A percentile compares a stretch with the other conserved stretches of the same genome.
These are phyloP conservation scores for Scylla paramamosain DNA, from an alignment of 1,140 invertebrate species.

Conservation along the genomic window DNA sequence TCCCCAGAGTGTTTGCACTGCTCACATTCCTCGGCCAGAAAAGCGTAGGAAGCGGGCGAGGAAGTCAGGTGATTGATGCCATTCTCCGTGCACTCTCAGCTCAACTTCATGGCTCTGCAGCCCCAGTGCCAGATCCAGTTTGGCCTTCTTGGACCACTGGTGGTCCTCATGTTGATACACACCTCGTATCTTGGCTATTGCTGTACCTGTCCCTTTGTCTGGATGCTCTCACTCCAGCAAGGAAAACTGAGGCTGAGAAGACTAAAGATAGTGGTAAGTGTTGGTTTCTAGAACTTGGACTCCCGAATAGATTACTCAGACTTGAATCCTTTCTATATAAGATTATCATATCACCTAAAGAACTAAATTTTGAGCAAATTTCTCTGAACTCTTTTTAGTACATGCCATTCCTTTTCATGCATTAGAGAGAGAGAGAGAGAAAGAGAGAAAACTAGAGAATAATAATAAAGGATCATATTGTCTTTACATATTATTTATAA, in stretches of 20 bases:
- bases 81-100: constrained; percentile 81
- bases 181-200: constrained; percentile 89
- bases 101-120: constrained; percentile 79
- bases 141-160: constrained; percentile 60
- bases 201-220: constrained; percentile 89
- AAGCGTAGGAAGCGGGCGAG: constrained; percentile 82
- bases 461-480: no score
- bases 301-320: neutral
- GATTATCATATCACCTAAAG: neutral
- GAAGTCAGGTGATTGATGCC: constrained; percentile 79
- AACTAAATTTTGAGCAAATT: neutral
- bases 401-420: no score
- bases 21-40: constrained; percentile 92
- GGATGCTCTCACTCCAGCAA: constrained; percentile 81
- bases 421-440: no score
- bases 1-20: constrained; percentile 89
- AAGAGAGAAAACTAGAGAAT: no score
- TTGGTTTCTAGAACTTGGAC: neutral
- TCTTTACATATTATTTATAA: no score
- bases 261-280: constrained; percentile 75
- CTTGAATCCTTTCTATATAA: neutral
- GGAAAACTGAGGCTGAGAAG: constrained; percentile 78
- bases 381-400: no score
- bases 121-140: neutral
- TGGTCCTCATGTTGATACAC: constrained; percentile 83